Evolutionary conservation across 1,140 invertebrate species (phyloP), one percentile per base, ranked within the genome.

Genomic region (Antheraea mylitta): DNA sequence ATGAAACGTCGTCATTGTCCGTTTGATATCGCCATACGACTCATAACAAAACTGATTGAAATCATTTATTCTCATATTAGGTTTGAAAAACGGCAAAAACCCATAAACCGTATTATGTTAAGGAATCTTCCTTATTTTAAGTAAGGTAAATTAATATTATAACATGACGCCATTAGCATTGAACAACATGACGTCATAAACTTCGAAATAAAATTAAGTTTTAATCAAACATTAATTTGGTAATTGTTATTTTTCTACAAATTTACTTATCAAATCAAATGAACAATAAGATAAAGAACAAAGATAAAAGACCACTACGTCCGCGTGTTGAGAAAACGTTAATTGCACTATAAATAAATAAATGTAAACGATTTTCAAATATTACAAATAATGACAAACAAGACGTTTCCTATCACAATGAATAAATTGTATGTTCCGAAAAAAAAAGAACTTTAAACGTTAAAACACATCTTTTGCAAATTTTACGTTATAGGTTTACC

Each of bases 1-100:
- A 77, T 85, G 80, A 83, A 77, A 82, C 74, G 81, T 74, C 64
- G 77, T 78, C 79, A 53, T 53, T 53, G 45, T 53, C 45, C 45
- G 16, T 53, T 53, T 53, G 45, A 53, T 53, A 53, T 53, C 16
- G 11, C 0, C 9, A 53, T 53, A 13, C 4, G 45, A 5, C 13
- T 53, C 45, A 16, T n/a, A 53, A 42, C 38, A 42, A 3, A 42
- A n/a, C n/a, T n/a, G 11, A 30, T 42, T 42, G 11, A 53, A 53
- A 13, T 53, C 10, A 53, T 53, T 53, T 13, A 6, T 6, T 53
- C 13, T 53, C 10, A 53, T 13, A 13, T 13, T 53, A 13, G 0
- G 16, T 53, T 53, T 9, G 11, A 9, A 53, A 5, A 53, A n/a
- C 9, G 45, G 11, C 11, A 53, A 53, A 42, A 42, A 42, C 38